Percentiles rank a stretch among this genome's conserved stretches.
These are phyloP conservation scores for Polietes domitor DNA, from an alignment of 2,888 invertebrate species.

Conservation along the genomic window DNA sequence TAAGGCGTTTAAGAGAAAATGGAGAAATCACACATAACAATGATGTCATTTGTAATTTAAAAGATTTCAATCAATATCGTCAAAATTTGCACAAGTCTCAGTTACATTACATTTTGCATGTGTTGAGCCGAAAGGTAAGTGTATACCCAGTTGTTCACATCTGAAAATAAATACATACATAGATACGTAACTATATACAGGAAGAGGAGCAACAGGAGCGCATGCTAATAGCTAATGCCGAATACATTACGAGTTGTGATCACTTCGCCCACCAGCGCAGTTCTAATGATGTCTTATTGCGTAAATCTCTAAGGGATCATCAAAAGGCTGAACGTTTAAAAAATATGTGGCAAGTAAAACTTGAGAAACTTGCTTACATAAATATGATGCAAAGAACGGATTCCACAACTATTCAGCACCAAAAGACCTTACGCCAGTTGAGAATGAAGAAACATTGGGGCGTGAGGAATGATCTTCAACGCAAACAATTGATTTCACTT, in stretches of 20 bases:
- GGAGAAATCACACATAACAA: slow-evolving; percentile 84
- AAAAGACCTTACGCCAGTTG: slow-evolving; percentile 73
- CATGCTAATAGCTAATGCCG: slow-evolving; percentile 76
- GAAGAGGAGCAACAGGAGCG: slow-evolving; percentile 76
- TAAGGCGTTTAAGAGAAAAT: slow-evolving; percentile 81
- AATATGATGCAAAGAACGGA: slow-evolving; percentile 70
- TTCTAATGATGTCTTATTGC: slow-evolving; percentile 70
- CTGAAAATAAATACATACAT: no score
- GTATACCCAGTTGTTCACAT: neutral
- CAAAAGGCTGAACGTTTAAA: slow-evolving; percentile 68
- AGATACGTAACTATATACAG: slow-evolving; percentile 41
- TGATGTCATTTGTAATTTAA: slow-evolving; percentile 84
- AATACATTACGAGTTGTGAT: slow-evolving; percentile 75
- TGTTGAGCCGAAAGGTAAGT: slow-evolving; percentile 71
- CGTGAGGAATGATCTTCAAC: slow-evolving; percentile 73
- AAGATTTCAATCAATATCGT: slow-evolving; percentile 85
- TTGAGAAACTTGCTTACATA: slow-evolving; percentile 71
- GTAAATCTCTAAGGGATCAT: slow-evolving; percentile 71
- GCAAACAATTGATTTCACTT: slow-evolving; percentile 76
- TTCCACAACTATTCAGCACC: slow-evolving; percentile 70
- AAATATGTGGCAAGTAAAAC: slow-evolving; percentile 65
- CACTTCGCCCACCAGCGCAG: slow-evolving; percentile 71
- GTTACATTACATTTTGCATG: slow-evolving; percentile 82
- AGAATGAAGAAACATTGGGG: slow-evolving; percentile 72
- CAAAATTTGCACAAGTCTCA: slow-evolving; percentile 83